phyloP scores from a whole-genome alignment of 2,113 vertebrate species.

The Serinus canaria region DNA sequence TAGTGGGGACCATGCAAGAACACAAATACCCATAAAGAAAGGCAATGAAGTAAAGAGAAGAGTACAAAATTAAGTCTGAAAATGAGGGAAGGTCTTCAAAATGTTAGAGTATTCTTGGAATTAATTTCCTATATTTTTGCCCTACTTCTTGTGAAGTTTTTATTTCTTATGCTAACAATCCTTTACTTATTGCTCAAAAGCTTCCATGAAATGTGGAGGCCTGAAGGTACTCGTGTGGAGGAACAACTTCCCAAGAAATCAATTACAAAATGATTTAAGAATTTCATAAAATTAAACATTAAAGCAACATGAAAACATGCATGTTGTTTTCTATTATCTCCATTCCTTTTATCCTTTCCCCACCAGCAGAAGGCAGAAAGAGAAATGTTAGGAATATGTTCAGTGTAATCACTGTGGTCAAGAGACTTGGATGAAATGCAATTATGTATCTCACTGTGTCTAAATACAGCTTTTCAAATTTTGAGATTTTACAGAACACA shows the following conservation, averaged over 20 bases:
- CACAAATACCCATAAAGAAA: background rate
- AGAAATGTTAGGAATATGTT: background rate
- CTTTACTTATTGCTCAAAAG: background rate
- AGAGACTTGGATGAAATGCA: background rate
- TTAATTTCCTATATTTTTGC: background rate
- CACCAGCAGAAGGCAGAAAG: background rate
- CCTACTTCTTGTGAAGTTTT: background rate
- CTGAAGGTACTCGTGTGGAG: background rate
- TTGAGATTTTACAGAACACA: background rate
- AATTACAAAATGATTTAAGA: background rate
- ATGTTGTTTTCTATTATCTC: background rate
- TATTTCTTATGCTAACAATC: background rate
- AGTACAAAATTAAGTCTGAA: background rate
- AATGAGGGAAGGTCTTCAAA: background rate
- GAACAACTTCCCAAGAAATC: background rate
- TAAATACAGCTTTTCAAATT: background rate
- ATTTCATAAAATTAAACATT: background rate
- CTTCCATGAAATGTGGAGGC: background rate
- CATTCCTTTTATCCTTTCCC: background rate
- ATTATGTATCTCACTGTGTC: background rate
- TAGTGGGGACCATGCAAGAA: background rate
- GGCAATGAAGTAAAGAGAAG: background rate
- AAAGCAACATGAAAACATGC: background rate
- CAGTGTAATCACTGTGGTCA: background rate
- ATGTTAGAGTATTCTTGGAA: background rate